phyloP scores from a whole-genome alignment of 2,888 invertebrate species.

The Drosophila stalkeri region DNA sequence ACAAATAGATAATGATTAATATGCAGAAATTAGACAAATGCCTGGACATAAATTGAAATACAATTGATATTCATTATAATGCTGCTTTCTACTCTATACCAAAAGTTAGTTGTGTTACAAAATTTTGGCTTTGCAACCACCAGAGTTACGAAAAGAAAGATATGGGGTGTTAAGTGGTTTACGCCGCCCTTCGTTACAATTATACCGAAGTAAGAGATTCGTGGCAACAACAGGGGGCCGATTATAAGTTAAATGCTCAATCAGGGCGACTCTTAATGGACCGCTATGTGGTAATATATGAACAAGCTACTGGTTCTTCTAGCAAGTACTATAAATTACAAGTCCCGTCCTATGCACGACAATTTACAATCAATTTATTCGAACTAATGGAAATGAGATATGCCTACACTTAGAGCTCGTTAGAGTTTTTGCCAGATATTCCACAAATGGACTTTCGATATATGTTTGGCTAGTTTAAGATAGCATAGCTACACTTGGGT shows the following conservation, averaged over 20 bases:
- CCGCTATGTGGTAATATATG: conserved; percentile 59
- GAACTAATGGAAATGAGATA: conserved; percentile 46
- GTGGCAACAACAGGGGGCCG: conserved; percentile 67
- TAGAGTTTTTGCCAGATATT: not conserved
- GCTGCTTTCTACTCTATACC: conserved; percentile 26
- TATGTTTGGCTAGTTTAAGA: not conserved
- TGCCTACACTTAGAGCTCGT: conserved; percentile 18
- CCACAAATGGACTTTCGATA: conserved; percentile 1
- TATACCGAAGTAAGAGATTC: conserved; percentile 41
- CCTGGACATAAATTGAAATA: conserved; percentile 63
- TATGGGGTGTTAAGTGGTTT: conserved; percentile 80
- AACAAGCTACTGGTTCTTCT: conserved; percentile 21
- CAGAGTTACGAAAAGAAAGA: conserved; percentile 28
- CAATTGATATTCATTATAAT: conserved; percentile 83
- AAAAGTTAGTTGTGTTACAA: conserved; percentile 13
- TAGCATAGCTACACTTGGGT: not conserved
- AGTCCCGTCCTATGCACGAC: conserved; percentile 14
- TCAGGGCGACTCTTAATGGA: conserved; percentile 70
- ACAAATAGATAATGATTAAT: conserved; percentile 40
- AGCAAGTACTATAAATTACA: conserved; percentile 52
- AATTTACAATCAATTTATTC: conserved; percentile 39
- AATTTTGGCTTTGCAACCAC: conserved; percentile 67
- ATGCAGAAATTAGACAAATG: conserved; percentile 4
- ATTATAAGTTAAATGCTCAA: conserved; percentile 76
- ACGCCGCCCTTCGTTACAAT: conserved; percentile 60